Evolutionary conservation across 2,888 invertebrate genomes (phyloP).

Genomic region (Tetramorium bicarinatum): DNA sequence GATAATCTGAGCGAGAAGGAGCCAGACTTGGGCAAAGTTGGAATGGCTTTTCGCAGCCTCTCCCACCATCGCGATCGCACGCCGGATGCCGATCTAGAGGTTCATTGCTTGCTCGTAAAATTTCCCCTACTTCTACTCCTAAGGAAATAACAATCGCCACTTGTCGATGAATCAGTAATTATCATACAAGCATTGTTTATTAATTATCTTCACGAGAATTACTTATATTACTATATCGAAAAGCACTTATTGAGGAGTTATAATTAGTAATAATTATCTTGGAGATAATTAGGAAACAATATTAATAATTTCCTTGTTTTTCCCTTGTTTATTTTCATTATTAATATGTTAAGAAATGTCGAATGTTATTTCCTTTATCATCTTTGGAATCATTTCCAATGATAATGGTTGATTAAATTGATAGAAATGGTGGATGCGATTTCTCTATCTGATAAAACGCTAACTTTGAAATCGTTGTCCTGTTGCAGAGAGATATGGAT

Average conservation of each 20-base stretch:
- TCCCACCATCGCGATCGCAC: slow-evolving; percentile 78
- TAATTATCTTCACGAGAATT: neutral
- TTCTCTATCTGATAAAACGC: neutral
- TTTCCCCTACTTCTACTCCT: neutral
- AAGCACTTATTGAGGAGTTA: neutral
- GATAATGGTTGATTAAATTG: neutral
- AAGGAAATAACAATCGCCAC: slow-evolving; percentile 14
- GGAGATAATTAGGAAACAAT: neutral
- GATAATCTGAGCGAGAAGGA: slow-evolving; percentile 80
- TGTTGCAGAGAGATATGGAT: slow-evolving; percentile 78
- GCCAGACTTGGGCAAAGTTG: slow-evolving; percentile 75
- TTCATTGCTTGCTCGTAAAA: slow-evolving; percentile 55
- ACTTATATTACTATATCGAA: neutral
- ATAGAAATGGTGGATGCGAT: neutral
- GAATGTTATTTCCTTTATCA: neutral
- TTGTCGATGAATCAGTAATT: neutral
- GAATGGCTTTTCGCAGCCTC: slow-evolving; percentile 81
- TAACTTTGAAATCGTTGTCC: slow-evolving; percentile 5
- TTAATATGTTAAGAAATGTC: neutral
- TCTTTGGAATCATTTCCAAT: too few species aligned
- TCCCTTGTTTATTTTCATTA: neutral
- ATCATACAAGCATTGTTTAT: neutral
- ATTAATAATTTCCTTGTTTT: neutral
- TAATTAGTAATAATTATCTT: neutral
- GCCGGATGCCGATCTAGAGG: slow-evolving; percentile 77